A percentile compares a stretch with the other conserved stretches of the same genome.
Conservation (phyloP, 2,888 invertebrate genomes). For the Empis livida region DNA sequence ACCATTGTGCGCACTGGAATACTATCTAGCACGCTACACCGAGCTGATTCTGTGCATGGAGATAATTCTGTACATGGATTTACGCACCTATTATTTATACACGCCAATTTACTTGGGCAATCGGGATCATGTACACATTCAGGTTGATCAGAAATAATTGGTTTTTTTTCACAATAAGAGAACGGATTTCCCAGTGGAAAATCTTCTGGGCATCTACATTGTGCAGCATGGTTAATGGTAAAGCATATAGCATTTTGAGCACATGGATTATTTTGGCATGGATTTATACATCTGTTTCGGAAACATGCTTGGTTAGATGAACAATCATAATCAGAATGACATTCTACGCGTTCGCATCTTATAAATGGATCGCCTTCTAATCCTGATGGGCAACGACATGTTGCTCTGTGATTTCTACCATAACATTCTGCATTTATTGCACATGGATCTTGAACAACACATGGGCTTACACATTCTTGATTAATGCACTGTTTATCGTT, state of each 20-base stretch:
- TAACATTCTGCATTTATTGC: constrained; percentile 74
- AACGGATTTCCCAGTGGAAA: constrained; percentile 68
- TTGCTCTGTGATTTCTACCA: constrained; percentile 63
- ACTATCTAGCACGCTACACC: constrained; percentile 73
- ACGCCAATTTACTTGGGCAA: constrained; percentile 68
- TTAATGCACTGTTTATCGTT: constrained; percentile 70
- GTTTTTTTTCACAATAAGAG: constrained; percentile 53
- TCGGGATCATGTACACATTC: constrained; percentile 67
- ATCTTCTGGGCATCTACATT: constrained; percentile 70
- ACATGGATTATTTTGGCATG: constrained; percentile 63
- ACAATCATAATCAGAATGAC: constrained; percentile 66
- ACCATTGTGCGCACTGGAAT: constrained; percentile 77
- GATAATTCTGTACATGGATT: constrained; percentile 64
- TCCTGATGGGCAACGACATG: constrained; percentile 66
- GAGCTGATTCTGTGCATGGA: constrained; percentile 62
- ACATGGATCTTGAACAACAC: constrained; percentile 66
- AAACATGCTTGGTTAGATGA: constrained; percentile 60
- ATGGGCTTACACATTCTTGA: constrained; percentile 69
- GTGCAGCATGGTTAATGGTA: constrained; percentile 64
- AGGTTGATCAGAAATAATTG: constrained; percentile 36
- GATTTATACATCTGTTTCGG: constrained; percentile 61
- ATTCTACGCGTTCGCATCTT: constrained; percentile 64
- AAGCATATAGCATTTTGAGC: constrained; percentile 73
- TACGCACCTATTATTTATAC: constrained; percentile 63
- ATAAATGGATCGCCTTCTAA: constrained; percentile 69